Conservation (phyloP, 1,140 invertebrate genomes). For the Eumaeus atala region DNA sequence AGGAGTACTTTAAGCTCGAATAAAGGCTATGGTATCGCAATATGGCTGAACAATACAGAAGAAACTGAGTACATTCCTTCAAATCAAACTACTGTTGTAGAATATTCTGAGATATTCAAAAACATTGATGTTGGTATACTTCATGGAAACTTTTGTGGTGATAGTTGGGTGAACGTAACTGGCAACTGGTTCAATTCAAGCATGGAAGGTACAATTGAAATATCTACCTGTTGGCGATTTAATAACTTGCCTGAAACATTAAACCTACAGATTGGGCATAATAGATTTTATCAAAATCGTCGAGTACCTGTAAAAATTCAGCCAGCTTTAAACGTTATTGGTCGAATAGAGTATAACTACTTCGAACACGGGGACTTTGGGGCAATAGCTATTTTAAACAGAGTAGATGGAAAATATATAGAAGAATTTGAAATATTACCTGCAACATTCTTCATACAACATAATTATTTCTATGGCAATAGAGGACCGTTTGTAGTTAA, state of each 20-base stretch:
- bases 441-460: constrained; percentile 83
- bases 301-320: constrained; percentile 85
- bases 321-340: constrained; percentile 89
- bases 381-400: constrained; percentile 90
- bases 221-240: constrained; percentile 84
- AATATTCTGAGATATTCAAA: constrained; percentile 89
- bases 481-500: constrained; percentile 90
- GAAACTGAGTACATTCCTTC: constrained; percentile 85
- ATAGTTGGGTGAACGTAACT: constrained; percentile 88
- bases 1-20: constrained; percentile 86
- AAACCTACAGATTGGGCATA: constrained; percentile 89
- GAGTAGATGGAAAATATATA: constrained; percentile 81
- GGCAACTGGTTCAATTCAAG: constrained; percentile 89
- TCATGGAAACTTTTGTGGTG: constrained; percentile 84
- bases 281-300: constrained; percentile 85
- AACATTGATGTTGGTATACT: constrained; percentile 91
- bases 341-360: constrained; percentile 89
- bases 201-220: constrained; percentile 82
- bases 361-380: constrained; percentile 89
- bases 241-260: constrained; percentile 73
- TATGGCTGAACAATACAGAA: constrained; percentile 92
- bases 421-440: constrained; percentile 80
- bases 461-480: constrained; percentile 93
- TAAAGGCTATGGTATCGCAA: constrained; percentile 86
- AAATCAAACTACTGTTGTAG: constrained; percentile 89